phyloP scores from a whole-genome alignment of 2,888 invertebrate species.

The Rhagonycha lutea region DNA sequence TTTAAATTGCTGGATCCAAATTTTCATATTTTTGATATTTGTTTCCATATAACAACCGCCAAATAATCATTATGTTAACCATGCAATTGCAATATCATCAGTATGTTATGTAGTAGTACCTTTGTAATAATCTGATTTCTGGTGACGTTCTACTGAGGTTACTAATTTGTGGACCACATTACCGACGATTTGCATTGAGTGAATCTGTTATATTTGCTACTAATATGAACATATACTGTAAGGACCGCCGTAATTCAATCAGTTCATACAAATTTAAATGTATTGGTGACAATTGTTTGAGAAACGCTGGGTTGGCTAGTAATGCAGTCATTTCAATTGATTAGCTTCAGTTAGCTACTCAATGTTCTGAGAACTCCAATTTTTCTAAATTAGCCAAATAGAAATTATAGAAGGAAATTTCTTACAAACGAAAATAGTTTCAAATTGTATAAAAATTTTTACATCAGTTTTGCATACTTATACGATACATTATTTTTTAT shows the following conservation, averaged over 20 bases:
- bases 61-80: no score
- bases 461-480: no score
- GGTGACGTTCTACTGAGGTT: background rate
- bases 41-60: no score
- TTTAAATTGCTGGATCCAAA: no score
- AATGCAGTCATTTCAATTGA: background rate
- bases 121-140: no score
- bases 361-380: background rate
- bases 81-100: no score
- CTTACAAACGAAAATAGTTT: background rate
- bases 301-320: background rate
- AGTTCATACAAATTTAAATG: background rate
- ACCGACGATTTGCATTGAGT: background rate
- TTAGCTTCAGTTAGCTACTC: background rate
- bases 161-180: background rate
- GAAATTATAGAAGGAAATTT: background rate
- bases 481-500: no score
- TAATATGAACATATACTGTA: no score
- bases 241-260: background rate
- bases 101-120: no score
- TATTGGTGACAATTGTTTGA: background rate
- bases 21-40: no score
- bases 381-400: background rate
- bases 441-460: background rate
- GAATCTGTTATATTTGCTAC: background rate